Evolutionary conservation across 2,113 vertebrate genomes (phyloP).

Genomic region (Pelobates fuscus): DNA sequence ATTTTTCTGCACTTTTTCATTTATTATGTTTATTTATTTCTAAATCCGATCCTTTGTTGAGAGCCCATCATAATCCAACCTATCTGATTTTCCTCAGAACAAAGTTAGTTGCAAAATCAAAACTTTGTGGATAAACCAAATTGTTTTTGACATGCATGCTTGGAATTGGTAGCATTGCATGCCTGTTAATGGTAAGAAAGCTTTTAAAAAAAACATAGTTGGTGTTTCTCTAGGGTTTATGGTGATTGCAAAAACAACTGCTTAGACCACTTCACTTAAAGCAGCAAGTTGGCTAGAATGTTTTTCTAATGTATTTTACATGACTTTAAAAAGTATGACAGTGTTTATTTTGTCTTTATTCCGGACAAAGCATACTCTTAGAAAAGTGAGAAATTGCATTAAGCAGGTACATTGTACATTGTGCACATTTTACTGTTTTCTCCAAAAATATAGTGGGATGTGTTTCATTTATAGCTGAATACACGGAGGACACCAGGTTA

Average conservation of each 20-base stretch:
- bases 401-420: background rate
- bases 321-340: constrained; percentile 25
- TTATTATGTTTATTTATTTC: no score
- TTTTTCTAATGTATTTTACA: constrained; percentile 41
- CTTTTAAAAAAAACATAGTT: no score
- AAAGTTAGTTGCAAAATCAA: no score
- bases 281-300: constrained; percentile 7
- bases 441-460: background rate
- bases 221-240: constrained; percentile 44
- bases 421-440: background rate
- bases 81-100: no score
- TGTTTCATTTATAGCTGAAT: background rate
- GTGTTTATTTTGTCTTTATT: constrained; percentile 23
- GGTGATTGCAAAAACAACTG: constrained; percentile 44
- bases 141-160: constrained; percentile 40
- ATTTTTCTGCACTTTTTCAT: no score
- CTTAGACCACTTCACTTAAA: constrained; percentile 22
- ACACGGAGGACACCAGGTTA: constrained; percentile 1
- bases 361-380: constrained; percentile 19
- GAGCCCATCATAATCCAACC: no score
- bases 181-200: constrained; percentile 36
- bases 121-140: no score
- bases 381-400: constrained; percentile 18
- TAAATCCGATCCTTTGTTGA: no score
- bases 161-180: constrained; percentile 15